Conservation (phyloP, 2,113 vertebrate species). For the Cnemophilus loriae region DNA sequence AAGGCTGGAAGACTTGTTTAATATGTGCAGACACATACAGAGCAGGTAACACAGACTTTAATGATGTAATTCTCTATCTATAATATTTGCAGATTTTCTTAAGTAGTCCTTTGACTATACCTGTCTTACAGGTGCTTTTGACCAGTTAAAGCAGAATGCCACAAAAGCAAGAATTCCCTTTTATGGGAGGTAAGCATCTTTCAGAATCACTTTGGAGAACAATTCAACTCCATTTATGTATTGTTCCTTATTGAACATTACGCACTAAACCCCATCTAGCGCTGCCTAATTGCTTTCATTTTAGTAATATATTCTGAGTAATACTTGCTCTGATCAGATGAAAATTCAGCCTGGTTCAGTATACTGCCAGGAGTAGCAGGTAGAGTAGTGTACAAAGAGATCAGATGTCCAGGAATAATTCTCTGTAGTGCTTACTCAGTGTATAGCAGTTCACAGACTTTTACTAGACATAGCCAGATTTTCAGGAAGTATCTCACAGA, state of each 20-base stretch:
- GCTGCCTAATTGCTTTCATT: neutral
- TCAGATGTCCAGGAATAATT: neutral
- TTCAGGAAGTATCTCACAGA: neutral
- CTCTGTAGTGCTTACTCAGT: neutral
- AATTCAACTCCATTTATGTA: neutral
- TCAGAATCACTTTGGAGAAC: neutral
- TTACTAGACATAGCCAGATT: neutral
- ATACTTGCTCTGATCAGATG: neutral
- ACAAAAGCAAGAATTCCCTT: constrained; percentile 99
- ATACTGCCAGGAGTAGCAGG: neutral
- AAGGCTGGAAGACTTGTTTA: constrained; percentile 98
- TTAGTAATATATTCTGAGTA: neutral
- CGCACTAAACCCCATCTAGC: neutral
- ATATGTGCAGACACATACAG: constrained; percentile 99
- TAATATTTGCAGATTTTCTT: neutral
- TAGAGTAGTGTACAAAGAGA: neutral
- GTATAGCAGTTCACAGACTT: neutral
- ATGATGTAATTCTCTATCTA: neutral
- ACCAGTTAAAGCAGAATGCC: constrained; percentile 98
- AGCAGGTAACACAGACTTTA: constrained; percentile 80
- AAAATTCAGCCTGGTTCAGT: neutral
- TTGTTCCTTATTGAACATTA: neutral
- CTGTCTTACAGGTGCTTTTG: constrained; percentile 89
- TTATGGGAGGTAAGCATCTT: constrained; percentile 89
- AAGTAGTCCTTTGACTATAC: neutral